A percentile compares a stretch with the other conserved stretches of the same genome.
Evolutionary conservation across 2,113 vertebrate species (phyloP).

Genomic region (Dinomys branickii): DNA sequence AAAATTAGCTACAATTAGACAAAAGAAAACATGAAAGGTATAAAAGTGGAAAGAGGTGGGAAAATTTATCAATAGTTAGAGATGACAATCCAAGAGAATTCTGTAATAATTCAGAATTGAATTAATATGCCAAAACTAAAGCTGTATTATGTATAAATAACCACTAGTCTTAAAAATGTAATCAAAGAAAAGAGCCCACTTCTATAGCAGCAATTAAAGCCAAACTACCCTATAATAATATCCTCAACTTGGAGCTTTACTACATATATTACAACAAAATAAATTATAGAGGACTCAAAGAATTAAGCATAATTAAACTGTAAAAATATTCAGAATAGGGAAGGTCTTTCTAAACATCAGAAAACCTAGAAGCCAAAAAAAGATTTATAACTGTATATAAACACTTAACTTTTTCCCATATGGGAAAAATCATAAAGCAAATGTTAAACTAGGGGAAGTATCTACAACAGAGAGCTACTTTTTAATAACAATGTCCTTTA

Average conservation of each 20-base stretch:
- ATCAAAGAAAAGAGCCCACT: not conserved
- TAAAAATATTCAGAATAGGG: not conserved
- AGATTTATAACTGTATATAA: not conserved
- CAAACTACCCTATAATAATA: not conserved
- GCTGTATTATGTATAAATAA: not conserved
- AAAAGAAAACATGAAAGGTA: not conserved
- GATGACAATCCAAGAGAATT: not conserved
- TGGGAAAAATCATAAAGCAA: not conserved
- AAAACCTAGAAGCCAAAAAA: not conserved
- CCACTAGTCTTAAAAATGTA: not conserved
- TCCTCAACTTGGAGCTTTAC: not conserved
- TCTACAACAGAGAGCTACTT: not conserved
- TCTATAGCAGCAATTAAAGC: not conserved
- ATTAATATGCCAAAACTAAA: not conserved
- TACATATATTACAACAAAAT: not conserved
- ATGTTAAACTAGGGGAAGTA: not conserved
- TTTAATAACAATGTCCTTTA: not conserved
- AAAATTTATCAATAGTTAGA: not conserved
- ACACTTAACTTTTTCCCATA: not conserved
- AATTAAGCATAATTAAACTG: conserved; percentile 15
- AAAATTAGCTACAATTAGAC: not conserved
- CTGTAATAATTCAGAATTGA: conserved; percentile 30
- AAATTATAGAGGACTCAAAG: not conserved
- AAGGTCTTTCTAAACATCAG: not conserved
- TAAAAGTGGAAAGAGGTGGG: not conserved